Percentiles rank a stretch among this genome's conserved stretches.
phyloP scores from a whole-genome alignment of 2,888 invertebrate species.

The Spialia ferax region DNA sequence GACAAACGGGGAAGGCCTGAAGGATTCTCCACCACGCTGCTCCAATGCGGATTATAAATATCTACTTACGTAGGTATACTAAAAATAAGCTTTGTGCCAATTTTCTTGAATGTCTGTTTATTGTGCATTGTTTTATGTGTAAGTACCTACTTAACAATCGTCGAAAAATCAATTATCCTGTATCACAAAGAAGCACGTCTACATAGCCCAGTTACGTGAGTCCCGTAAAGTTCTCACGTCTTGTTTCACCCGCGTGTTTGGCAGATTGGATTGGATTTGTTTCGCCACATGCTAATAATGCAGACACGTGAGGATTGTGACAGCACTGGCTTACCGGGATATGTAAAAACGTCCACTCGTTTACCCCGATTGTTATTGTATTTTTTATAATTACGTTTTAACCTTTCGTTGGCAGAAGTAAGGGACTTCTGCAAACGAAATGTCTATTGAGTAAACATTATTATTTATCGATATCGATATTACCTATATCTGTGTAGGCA shows the following conservation, averaged over 20 bases:
- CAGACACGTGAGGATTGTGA: slow-evolving; percentile 61
- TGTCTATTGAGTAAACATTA: no score
- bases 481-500: no score
- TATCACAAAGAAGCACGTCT: slow-evolving; percentile 12
- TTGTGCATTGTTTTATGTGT: neutral
- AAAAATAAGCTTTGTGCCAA: no score
- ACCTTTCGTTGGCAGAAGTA: neutral
- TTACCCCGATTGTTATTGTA: slow-evolving; percentile 37
- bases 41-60: no score
- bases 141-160: neutral
- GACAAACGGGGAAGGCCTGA: no score
- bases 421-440: no score
- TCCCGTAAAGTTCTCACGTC: slow-evolving; percentile 72
- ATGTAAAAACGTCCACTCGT: slow-evolving; percentile 52
- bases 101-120: no score
- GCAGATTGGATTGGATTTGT: slow-evolving; percentile 76
- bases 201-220: slow-evolving; percentile 61
- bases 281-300: slow-evolving; percentile 76
- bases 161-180: no score
- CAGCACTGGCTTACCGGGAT: slow-evolving; percentile 61
- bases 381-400: slow-evolving; percentile 9
- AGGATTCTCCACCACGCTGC: no score
- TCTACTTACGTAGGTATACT: no score
- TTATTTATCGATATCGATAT: no score
- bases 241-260: slow-evolving; percentile 73